Percentiles rank a stretch among this genome's conserved stretches.
Conservation (phyloP, 2,888 invertebrate genomes). For the Brenthis hecate region DNA sequence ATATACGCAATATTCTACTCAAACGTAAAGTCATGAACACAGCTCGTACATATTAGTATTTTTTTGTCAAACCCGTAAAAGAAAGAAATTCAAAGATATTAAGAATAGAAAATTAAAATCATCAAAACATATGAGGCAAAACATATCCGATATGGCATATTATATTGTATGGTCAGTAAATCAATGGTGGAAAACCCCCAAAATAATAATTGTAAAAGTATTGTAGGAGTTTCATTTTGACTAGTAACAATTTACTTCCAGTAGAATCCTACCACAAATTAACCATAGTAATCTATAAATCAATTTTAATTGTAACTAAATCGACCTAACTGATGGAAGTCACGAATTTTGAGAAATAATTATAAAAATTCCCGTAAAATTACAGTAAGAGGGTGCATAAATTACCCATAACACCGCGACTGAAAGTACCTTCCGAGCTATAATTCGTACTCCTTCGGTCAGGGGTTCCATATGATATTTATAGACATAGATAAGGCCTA, state of each 20-base stretch:
- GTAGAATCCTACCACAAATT: slow-evolving; percentile 17
- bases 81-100: too few species aligned
- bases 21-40: too few species aligned
- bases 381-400: slow-evolving; percentile 77
- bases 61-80: too few species aligned
- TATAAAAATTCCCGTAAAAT: slow-evolving; percentile 71
- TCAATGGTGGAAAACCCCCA: not conserved
- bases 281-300: slow-evolving; percentile 24
- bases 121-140: too few species aligned
- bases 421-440: slow-evolving; percentile 70
- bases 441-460: slow-evolving; percentile 74
- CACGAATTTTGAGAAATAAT: slow-evolving; percentile 60
- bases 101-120: too few species aligned
- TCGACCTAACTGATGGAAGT: slow-evolving; percentile 39
- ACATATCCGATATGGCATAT: too few species aligned
- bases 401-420: slow-evolving; percentile 74
- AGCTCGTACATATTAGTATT: too few species aligned
- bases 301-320: slow-evolving; percentile 33
- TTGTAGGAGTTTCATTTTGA: slow-evolving; percentile 15
- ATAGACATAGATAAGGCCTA: slow-evolving; percentile 78
- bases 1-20: too few species aligned
- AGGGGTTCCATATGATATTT: slow-evolving; percentile 72
- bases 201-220: not conserved
- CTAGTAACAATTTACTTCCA: not conserved
- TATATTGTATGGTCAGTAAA: not conserved